Base-by-base conservation (phyloP, 2,113 vertebrate species). In the Callipepla californica region DNA sequence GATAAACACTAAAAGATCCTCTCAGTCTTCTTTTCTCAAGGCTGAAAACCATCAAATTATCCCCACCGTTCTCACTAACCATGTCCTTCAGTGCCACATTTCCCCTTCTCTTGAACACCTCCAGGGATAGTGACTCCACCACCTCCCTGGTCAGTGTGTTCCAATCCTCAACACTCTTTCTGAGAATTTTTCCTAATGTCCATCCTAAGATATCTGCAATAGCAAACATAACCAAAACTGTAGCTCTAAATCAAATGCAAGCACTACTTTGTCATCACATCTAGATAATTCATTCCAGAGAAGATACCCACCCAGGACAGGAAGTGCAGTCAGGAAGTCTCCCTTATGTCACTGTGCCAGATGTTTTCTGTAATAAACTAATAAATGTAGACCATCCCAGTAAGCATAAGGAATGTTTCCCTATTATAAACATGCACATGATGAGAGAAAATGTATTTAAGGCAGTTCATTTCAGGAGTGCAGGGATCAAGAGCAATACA, bases 391-490 rank as follows among this genome's bases (percentile, higher is more conserved):
- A 7, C n/a, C 59, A 45, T 38, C 26, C n/a, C 50, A 53, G 4
- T 5, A 21, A 63, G 57, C 42, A 50, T 50, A 38, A 89, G 50
- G 23, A 30, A 62, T 51, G 40, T 77, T 4, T 4, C 44, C 23
- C 9, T 25, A 8, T 36, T 32, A 5, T 14, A 7, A 70, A 59
- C 5, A 9, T 57, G 48, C 1, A 1, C 5, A 2, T 57, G 68
- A 79, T 53, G 58, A 79, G 69, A 36, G 84, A 51, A 22, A 0
- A 18, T 25, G 28, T 59, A 21, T 87, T 94, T 79, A 9, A 62
- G 1, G 58, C 8, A 21, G 69, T 73, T 50, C 44, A 3, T 81
- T 38, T 61, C 4, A 2, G 74, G 22, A 34, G 21, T 4, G 8
- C 42, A 16, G 77, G 51, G 40, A 18, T 6, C 25, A n/a, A 50